These are phyloP conservation scores for Trematocara zebra DNA, from an alignment of 2,113 vertebrate species.

Conservation along the genomic window DNA sequence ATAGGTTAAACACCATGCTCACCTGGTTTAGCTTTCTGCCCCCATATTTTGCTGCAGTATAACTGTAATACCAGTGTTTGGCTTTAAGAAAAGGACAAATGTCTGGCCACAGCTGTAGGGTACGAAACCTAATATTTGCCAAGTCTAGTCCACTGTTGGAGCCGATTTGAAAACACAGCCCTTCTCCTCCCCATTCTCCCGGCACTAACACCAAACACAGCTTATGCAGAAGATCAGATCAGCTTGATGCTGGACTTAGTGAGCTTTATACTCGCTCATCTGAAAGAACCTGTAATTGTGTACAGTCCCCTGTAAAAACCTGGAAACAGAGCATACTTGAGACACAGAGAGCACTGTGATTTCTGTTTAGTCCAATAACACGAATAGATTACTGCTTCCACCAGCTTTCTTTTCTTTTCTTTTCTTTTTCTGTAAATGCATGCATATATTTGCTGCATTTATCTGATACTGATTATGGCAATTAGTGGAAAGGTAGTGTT, in stretches of 20 bases:
- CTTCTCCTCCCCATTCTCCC: background rate
- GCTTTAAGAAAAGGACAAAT: background rate
- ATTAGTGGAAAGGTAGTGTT: background rate
- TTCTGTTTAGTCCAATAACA: background rate
- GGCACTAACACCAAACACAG: background rate
- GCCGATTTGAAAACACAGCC: background rate
- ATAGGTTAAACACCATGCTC: background rate
- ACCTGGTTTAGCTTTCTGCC: background rate
- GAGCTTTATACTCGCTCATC: background rate
- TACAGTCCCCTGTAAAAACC: background rate
- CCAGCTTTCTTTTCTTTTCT: background rate
- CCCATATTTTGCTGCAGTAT: background rate
- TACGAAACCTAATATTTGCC: background rate
- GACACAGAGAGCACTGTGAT: background rate
- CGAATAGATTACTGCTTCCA: background rate
- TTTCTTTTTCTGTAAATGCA: background rate
- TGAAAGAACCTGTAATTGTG: background rate
- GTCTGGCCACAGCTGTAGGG: background rate
- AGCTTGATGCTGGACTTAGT: background rate
- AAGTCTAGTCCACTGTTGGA: background rate
- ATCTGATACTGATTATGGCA: background rate
- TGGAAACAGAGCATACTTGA: background rate
- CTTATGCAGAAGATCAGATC: background rate
- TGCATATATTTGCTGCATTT: background rate
- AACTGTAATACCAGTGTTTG: background rate